Evolutionary conservation across 1,140 invertebrate species (phyloP).

Genomic region (Drosophila subobscura): DNA sequence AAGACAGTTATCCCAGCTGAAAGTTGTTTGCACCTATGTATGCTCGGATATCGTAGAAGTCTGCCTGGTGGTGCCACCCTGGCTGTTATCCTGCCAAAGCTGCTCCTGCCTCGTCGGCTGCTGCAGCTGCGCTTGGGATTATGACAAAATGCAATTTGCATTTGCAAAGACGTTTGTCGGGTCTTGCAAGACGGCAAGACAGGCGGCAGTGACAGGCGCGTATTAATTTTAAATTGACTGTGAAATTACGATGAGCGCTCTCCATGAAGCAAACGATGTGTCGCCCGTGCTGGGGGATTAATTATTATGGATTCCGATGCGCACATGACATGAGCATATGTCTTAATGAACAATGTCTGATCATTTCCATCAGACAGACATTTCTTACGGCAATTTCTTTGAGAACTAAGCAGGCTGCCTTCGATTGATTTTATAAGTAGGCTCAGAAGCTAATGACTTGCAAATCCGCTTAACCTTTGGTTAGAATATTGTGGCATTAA

Average conservation of each 20-base stretch:
- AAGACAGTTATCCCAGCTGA: conserved; percentile 49
- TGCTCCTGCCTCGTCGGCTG: conserved; percentile 6
- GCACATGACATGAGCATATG: neutral
- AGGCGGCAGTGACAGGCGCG: conserved; percentile 54
- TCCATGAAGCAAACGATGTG: conserved; percentile 15
- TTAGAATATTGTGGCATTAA: too few species aligned
- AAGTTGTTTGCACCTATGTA: conserved; percentile 74
- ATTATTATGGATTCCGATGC: conserved; percentile 9
- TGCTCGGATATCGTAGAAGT: conserved; percentile 14
- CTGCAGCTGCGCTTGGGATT: conserved; percentile 69
- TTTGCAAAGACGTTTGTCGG: conserved; percentile 71
- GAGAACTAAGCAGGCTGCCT: too few species aligned
- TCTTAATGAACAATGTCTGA: conserved; percentile 9
- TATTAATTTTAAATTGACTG: conserved; percentile 82
- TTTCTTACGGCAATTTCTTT: too few species aligned
- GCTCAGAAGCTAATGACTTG: too few species aligned
- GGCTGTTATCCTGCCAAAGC: conserved; percentile 51
- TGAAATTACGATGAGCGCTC: conserved; percentile 70
- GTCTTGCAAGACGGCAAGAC: conserved; percentile 31
- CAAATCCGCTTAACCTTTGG: too few species aligned
- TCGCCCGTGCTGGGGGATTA: conserved; percentile 9
- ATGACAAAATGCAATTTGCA: conserved; percentile 82
- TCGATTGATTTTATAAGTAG: too few species aligned
- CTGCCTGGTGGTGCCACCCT: conserved; percentile 37
- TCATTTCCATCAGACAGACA: neutral